Conservation (phyloP, 1,140 invertebrate species). For the Zaprionus camerounensis region DNA sequence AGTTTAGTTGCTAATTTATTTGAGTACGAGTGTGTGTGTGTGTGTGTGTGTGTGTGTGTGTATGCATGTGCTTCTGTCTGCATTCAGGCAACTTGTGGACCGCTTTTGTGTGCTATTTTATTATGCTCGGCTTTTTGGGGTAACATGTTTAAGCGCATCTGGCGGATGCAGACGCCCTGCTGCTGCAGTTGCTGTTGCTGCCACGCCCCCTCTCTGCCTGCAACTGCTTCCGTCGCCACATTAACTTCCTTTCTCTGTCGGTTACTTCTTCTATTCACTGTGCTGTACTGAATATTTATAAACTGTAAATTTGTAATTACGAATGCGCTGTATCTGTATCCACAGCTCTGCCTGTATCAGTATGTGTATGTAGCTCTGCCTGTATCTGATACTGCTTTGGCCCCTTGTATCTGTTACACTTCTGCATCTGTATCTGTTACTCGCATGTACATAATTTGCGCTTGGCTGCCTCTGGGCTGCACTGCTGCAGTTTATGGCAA, state of each 20-base stretch:
- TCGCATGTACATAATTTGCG: constrained; percentile 68
- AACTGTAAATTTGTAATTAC: constrained; percentile 51
- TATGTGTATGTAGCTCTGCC: constrained; percentile 26
- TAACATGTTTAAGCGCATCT: constrained; percentile 45
- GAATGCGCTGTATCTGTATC: constrained; percentile 15
- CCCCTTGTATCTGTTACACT: constrained; percentile 43
- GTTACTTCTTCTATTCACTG: constrained; percentile 33
- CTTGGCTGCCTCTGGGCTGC: constrained; percentile 48
- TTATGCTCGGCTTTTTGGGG: constrained; percentile 44
- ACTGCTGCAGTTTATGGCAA: constrained; percentile 20
- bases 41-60: constrained; percentile 67
- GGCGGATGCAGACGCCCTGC: constrained; percentile 33
- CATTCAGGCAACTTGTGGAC: constrained; percentile 61
- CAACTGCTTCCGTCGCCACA: constrained; percentile 12
- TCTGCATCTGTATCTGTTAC: constrained; percentile 24
- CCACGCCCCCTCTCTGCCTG: background rate
- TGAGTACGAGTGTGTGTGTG: constrained; percentile 69
- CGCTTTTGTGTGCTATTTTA: constrained; percentile 32
- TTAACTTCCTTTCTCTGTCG: constrained; percentile 29
- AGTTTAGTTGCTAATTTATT: constrained; percentile 82
- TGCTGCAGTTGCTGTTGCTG: background rate
- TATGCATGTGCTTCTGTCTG: constrained; percentile 62
- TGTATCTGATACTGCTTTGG: constrained; percentile 20
- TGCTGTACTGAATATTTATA: constrained; percentile 54
- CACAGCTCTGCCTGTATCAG: background rate